These are phyloP conservation scores for Acronicta leporina DNA, from an alignment of 2,888 invertebrate genomes.

Conservation along the genomic window DNA sequence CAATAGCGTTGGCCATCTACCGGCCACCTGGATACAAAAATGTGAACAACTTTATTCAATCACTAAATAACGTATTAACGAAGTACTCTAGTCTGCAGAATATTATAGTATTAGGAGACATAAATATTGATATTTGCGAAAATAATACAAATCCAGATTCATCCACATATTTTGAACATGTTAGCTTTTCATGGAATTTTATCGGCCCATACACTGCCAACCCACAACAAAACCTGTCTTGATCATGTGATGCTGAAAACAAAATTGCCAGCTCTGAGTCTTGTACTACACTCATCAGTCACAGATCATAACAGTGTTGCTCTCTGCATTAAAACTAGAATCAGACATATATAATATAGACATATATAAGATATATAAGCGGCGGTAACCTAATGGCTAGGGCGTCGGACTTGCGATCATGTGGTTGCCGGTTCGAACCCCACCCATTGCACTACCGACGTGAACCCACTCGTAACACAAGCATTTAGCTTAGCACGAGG, in stretches of 20 bases:
- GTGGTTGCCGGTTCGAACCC: too few species aligned
- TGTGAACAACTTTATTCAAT: slow-evolving; percentile 5
- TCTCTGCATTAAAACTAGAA: not conserved
- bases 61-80: slow-evolving; percentile 1
- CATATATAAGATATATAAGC: too few species aligned
- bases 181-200: too few species aligned
- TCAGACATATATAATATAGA: not conserved
- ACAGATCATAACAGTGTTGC: slow-evolving; percentile 13
- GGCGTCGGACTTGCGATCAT: too few species aligned
- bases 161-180: slow-evolving; percentile 4
- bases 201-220: slow-evolving; percentile 7
- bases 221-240: slow-evolving; percentile 13
- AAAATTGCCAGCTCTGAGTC: not conserved
- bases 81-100: not conserved
- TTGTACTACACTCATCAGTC: slow-evolving; percentile 6
- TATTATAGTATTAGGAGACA: too few species aligned
- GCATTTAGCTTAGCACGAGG: too few species aligned
- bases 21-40: slow-evolving; percentile 10
- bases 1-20: slow-evolving; percentile 9
- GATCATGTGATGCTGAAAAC: slow-evolving; percentile 18
- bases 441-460: too few species aligned
- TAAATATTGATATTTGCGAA: slow-evolving; percentile 9
- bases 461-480: too few species aligned
- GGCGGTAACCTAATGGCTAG: too few species aligned
- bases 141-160: not conserved